A percentile compares a stretch with the other conserved stretches of the same genome.
phyloP scores from a whole-genome alignment of 2,888 invertebrate species.

The Parnassius mnemosyne region DNA sequence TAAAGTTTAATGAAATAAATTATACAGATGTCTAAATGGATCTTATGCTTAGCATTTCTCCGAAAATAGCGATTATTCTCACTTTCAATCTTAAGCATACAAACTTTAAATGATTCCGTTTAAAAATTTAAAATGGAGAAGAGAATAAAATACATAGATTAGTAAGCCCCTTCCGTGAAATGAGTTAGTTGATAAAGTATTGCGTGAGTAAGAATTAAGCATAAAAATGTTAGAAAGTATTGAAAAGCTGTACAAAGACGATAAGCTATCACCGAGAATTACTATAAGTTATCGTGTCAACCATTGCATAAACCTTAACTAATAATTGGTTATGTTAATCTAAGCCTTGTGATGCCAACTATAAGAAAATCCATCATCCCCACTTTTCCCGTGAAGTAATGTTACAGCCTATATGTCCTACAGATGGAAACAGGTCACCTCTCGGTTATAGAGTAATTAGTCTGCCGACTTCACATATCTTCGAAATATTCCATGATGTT shows the following conservation, averaged over 20 bases:
- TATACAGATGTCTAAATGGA: too few species aligned
- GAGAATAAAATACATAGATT: neutral
- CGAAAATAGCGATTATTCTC: neutral
- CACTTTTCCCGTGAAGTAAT: too few species aligned
- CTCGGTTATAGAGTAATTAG: too few species aligned
- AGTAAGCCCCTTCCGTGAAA: constrained; percentile 20
- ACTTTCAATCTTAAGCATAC: neutral
- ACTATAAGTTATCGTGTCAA: constrained; percentile 17
- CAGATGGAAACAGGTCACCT: too few species aligned
- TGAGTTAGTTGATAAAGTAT: constrained; percentile 2
- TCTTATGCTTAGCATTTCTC: too few species aligned
- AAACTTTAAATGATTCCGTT: neutral
- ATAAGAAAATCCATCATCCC: too few species aligned
- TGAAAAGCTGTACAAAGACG: constrained; percentile 8
- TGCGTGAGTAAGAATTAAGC: constrained; percentile 3
- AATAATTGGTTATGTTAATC: too few species aligned
- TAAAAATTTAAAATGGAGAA: neutral
- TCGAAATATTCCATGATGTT: too few species aligned
- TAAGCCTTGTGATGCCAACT: too few species aligned
- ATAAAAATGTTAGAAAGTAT: constrained; percentile 13
- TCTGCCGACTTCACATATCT: too few species aligned
- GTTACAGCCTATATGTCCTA: too few species aligned
- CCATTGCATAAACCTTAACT: neutral
- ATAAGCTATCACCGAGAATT: constrained; percentile 4
- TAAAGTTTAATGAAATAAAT: too few species aligned